phyloP scores from a whole-genome alignment of 35 echinoderm and acorn worm species.

The Apostichopus japonicus region DNA sequence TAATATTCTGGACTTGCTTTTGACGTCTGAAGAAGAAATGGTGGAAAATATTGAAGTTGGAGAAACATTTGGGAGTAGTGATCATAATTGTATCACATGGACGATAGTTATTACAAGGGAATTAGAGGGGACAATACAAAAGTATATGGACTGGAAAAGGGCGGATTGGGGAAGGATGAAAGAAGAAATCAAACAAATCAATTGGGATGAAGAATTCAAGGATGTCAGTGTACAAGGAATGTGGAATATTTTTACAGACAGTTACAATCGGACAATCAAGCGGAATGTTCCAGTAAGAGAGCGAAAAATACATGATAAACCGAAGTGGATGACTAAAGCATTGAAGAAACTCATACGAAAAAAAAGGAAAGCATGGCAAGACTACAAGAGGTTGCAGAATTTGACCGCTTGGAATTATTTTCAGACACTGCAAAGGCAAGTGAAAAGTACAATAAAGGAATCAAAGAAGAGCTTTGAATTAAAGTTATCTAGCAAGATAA shows the following conservation, averaged over 20 bases:
- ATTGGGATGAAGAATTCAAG: constrained; percentile 25
- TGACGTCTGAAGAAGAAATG: constrained; percentile 48
- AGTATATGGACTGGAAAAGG: constrained; percentile 30
- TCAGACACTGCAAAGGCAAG: constrained; percentile 14
- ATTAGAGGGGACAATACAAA: not conserved
- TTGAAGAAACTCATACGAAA: constrained; percentile 12
- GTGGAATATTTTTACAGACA: constrained; percentile 8
- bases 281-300: constrained; percentile 28
- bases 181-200: constrained; percentile 13
- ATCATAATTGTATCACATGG: constrained; percentile 33
- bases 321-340: constrained; percentile 56
- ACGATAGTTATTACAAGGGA: not conserved
- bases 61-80: constrained; percentile 57
- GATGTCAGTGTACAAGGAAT: not conserved
- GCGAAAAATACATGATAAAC: not conserved
- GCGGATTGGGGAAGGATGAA: constrained; percentile 38
- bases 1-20: constrained; percentile 30
- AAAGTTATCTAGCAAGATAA: constrained; percentile 33
- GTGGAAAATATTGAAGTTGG: constrained; percentile 36
- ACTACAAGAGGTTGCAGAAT: not conserved
- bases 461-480: constrained; percentile 51
- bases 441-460: not conserved
- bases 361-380: constrained; percentile 54
- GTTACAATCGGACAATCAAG: not conserved
- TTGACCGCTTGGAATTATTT: constrained; percentile 41